phyloP scores from a whole-genome alignment of 1,140 invertebrate species.

The Ganaspis sp. region DNA sequence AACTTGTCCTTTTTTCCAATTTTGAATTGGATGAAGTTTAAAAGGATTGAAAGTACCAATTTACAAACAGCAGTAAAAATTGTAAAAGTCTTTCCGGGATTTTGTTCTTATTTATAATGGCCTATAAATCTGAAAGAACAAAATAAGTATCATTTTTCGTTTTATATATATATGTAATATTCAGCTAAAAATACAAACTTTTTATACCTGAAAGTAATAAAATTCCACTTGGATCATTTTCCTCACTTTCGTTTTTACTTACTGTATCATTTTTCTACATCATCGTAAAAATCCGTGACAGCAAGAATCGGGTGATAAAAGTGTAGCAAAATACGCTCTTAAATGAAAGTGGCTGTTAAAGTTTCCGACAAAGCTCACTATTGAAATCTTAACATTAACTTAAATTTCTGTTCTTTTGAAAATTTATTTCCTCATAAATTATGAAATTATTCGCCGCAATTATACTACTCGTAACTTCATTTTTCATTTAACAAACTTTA shows the following conservation, averaged over 20 bases:
- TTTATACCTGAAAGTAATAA: neutral
- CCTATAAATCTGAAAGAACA: neutral
- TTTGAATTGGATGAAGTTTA: too few relatives aligned
- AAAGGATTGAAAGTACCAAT: too few relatives aligned
- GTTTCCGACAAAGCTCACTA: neutral
- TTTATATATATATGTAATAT: neutral
- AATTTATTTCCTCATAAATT: too few relatives aligned
- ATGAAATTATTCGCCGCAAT: neutral
- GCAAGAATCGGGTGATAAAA: neutral
- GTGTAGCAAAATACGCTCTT: neutral
- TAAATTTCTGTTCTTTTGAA: too few relatives aligned
- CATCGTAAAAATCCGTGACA: neutral
- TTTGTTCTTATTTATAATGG: neutral
- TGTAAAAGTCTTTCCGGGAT: too few relatives aligned
- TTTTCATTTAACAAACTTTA: neutral
- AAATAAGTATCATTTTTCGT: neutral
- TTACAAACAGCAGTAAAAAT: too few relatives aligned
- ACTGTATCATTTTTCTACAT: neutral
- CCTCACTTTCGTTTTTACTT: neutral
- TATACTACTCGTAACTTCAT: neutral
- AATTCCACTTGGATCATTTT: neutral
- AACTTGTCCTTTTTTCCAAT: too few relatives aligned
- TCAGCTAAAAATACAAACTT: neutral
- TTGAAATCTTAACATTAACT: neutral
- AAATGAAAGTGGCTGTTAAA: neutral